Percentiles rank a stretch among this genome's conserved stretches.
These are phyloP conservation scores for Dicentrarchus labrax DNA, from an alignment of 2,113 vertebrate genomes.

Conservation along the genomic window DNA sequence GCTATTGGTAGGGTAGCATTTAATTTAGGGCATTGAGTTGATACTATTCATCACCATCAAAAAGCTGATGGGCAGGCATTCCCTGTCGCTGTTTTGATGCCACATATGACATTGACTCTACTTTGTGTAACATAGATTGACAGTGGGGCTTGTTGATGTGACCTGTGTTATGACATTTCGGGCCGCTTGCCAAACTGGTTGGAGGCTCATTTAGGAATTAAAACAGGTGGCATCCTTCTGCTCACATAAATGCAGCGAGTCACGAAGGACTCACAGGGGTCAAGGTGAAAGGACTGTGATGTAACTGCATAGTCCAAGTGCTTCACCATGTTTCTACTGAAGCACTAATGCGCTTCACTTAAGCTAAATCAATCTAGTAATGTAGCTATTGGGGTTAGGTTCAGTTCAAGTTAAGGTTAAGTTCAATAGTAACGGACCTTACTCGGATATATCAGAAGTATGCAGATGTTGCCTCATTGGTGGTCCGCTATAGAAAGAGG, in stretches of 20 bases:
- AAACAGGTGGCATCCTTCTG: constrained; percentile 62
- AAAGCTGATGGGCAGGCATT: constrained; percentile 27
- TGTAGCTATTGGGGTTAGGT: no score
- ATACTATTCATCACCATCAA: constrained; percentile 19
- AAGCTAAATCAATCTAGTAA: neutral
- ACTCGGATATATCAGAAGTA: constrained; percentile 15
- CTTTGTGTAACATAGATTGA: constrained; percentile 55
- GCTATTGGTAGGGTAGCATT: neutral
- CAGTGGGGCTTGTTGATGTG: constrained; percentile 45
- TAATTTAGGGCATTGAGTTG: constrained; percentile 14
- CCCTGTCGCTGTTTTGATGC: constrained; percentile 42
- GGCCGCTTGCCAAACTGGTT: constrained; percentile 58
- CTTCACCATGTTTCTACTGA: constrained; percentile 39
- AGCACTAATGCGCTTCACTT: constrained; percentile 22
- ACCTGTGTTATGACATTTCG: constrained; percentile 62
- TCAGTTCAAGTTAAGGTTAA: neutral
- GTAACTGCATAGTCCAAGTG: constrained; percentile 41
- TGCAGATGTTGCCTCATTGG: constrained; percentile 34
- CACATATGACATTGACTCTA: constrained; percentile 41
- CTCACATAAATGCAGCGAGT: constrained; percentile 40
- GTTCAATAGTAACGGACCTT: neutral
- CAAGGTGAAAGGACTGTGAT: constrained; percentile 65
- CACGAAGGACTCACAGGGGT: constrained; percentile 35
- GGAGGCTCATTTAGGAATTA: constrained; percentile 69
- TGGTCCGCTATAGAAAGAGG: constrained; percentile 13